Evolutionary conservation across 1,140 invertebrate species (phyloP).

Genomic region (Andricus grossulariae): DNA sequence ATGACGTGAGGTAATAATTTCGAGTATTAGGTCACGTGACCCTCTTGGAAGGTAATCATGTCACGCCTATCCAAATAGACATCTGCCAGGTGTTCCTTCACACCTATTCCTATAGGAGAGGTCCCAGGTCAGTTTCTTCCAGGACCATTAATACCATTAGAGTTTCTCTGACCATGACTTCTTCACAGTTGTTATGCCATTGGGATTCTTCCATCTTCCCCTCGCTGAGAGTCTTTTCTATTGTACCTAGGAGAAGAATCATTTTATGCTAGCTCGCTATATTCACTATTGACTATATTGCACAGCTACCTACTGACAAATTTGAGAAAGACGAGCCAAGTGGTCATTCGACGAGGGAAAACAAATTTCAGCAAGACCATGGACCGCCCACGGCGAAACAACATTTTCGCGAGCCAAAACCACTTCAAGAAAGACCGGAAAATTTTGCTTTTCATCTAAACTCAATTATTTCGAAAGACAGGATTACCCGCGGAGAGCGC

Average conservation of each 20-base stretch:
- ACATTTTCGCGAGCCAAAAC: conserved; percentile 21
- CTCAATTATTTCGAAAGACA: no score
- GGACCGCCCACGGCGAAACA: conserved; percentile 10
- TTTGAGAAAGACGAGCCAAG: conserved; percentile 30
- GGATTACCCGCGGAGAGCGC: no score
- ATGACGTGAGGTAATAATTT: conserved; percentile 24
- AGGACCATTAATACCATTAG: conserved; percentile 14
- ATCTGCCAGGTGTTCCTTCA: conserved; percentile 28
- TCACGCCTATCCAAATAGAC: conserved; percentile 28
- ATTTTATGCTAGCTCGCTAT: background rate
- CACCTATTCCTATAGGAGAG: background rate
- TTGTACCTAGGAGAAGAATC: background rate
- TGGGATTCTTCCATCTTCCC: conserved; percentile 2
- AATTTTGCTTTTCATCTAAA: no score
- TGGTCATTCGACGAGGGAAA: conserved; percentile 19
- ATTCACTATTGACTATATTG: conserved; percentile 7
- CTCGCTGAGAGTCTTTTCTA: conserved; percentile 19
- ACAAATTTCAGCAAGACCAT: conserved; percentile 4
- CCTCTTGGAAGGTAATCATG: conserved; percentile 4
- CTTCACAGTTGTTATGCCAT: conserved; percentile 5
- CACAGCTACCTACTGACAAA: conserved; percentile 15
- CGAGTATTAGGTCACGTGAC: conserved; percentile 10
- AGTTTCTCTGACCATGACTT: conserved; percentile 29
- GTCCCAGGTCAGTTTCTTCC: conserved; percentile 15
- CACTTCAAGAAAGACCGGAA: background rate